Evolutionary conservation across 2,797 vertebrate species (phyloP), one percentile per base, ranked within the genome.

Genomic region (Coregonus ussuriensis): DNA sequence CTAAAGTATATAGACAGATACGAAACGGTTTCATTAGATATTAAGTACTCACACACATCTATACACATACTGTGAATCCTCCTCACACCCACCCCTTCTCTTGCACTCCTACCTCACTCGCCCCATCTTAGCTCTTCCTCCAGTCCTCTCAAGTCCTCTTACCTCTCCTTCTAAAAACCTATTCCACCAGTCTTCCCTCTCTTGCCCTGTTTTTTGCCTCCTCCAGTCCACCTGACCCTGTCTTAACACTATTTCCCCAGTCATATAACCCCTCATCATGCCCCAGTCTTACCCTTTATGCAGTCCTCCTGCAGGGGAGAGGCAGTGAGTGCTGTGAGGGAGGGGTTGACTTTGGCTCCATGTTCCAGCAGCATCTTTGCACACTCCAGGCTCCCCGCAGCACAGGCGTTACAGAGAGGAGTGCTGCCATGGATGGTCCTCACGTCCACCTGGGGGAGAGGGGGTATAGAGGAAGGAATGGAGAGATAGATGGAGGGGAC

Each of bases 271-370:
- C 69, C 68, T 37, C 7, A 47, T 7, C 35, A 9, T 37, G 6
- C 11, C 65, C 18, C 4, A 71, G 41, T 78, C 82, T 93, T 78
- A 97, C 97, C 97, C 0, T 91, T 95, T 91, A 97, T 96, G 88
- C 97, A 98, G 88, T 97, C 97, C 84, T 98, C 97, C 0, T 98
- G 97, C 52, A 99, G 95, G 0, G 97, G 97, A 0, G 97, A 96
- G 0, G 97, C 96, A 0, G 96, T 97, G 81, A 95, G 96, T 1
- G 93, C 90, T 0, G 93, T 94, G 0, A 98, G 92, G 0, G 95
- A 95, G 0, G 97, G 96, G 87, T 99, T 98, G 0, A 97, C 94
- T 65, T 94, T 95, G 1, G 97, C 97, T 0, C 97, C 96, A 0
- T 96, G 86, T 0, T 95, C 90, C 72, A 99, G 88, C 80, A 99